Evolutionary conservation across 2,113 vertebrate genomes (phyloP).

Genomic region (Pandion haliaetus): DNA sequence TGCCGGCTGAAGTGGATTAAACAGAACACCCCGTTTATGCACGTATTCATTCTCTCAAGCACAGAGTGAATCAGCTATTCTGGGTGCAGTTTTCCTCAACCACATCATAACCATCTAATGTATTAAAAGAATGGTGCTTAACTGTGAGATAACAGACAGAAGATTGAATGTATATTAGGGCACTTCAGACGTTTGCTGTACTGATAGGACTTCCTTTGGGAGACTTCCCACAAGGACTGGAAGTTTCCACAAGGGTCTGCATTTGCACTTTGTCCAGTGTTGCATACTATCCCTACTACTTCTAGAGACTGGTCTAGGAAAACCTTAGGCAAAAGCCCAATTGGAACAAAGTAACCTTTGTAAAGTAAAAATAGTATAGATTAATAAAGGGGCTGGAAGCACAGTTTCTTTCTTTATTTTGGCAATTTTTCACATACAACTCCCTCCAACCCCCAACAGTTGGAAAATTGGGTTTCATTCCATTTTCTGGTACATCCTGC

Average conservation of each 20-base stretch:
- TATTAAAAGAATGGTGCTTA: not conserved
- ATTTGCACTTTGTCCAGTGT: not conserved
- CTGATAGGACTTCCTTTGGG: not conserved
- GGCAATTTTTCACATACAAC: not conserved
- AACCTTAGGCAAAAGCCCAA: constrained; percentile 3
- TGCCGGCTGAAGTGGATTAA: not conserved
- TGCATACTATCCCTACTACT: not conserved
- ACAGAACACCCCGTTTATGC: not conserved
- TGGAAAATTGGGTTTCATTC: not conserved
- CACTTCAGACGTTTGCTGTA: not conserved
- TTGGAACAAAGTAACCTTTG: constrained; percentile 6
- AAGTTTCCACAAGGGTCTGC: not conserved
- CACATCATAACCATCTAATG: not conserved
- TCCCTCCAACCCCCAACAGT: not conserved
- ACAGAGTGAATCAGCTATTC: not conserved
- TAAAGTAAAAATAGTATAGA: not conserved
- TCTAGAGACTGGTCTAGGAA: not conserved
- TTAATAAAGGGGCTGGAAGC: not conserved
- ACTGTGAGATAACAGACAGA: not conserved
- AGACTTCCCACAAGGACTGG: not conserved
- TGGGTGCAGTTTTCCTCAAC: not conserved
- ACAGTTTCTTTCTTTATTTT: constrained; percentile 1
- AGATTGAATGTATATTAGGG: not conserved
- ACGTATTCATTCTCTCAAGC: not conserved
- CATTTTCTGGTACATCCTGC: not conserved